These are phyloP conservation scores for Parascotia fuliginaria DNA, from an alignment of 2,888 invertebrate species.

Conservation along the genomic window DNA sequence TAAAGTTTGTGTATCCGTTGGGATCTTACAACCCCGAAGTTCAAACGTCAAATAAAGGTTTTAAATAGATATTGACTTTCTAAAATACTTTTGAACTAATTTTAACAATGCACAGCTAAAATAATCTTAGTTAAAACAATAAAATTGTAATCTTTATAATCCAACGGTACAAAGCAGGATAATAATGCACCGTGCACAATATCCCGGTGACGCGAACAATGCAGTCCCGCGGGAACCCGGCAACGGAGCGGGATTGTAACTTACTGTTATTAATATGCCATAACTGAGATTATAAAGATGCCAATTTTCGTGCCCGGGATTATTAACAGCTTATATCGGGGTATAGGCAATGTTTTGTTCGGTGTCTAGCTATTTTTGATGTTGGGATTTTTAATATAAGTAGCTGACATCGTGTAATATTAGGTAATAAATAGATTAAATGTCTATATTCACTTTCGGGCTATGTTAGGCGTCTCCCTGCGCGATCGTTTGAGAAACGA, in stretches of 20 bases:
- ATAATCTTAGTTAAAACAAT: not conserved
- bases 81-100: too few species aligned
- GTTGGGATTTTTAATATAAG: not conserved
- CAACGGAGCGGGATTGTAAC: slow-evolving; percentile 35
- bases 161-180: slow-evolving; percentile 31
- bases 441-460: too few species aligned
- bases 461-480: too few species aligned
- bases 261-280: slow-evolving; percentile 50
- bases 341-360: slow-evolving; percentile 1
- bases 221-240: slow-evolving; percentile 50
- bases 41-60: too few species aligned
- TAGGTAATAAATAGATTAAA: too few species aligned
- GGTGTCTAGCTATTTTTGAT: not conserved
- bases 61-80: too few species aligned
- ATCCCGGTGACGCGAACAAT: slow-evolving; percentile 46
- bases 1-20: too few species aligned
- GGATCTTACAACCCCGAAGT: too few species aligned
- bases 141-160: slow-evolving; percentile 1
- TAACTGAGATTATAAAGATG: slow-evolving; percentile 47
- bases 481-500: too few species aligned
- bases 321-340: slow-evolving; percentile 9
- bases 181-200: slow-evolving; percentile 43
- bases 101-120: too few species aligned
- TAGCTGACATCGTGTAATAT: too few species aligned
- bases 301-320: slow-evolving; percentile 39